Base-by-base conservation (phyloP, 2,888 invertebrate species). In the Leptogaster cylindrica region DNA sequence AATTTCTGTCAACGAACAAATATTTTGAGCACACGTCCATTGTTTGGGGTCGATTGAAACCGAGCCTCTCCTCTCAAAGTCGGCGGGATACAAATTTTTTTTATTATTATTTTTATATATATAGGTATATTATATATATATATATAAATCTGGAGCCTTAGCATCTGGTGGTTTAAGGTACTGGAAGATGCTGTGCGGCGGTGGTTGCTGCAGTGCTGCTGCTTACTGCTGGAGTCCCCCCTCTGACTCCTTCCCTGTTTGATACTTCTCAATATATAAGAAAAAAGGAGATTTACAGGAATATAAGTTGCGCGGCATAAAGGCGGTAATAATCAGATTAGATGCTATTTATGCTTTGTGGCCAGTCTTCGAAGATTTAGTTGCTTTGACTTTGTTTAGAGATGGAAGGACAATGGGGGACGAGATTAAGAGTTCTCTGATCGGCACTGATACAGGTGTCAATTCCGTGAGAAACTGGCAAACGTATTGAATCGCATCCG, bases 1-100 rank as follows among this genome's bases (percentile, higher is more conserved):
- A 73, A 72, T 73, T 72, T 68, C 71, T 70, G 73, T 71, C 72
- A 71, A 25, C 69, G 64, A 71, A 71, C 69, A 72, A 72, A 72
- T 71, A 72, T 72, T 72, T 72, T 72, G 69, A 71, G 72, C 72
- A 71, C 72, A 72, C 71, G 71, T 72, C 70, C 70, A 72, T 71
- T 72, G 72, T 72, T 72, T 70, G 69, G 68, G 58, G 68, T 64
- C 70, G 68, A 67, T 70, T 68, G 71, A 69, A 67, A 66, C 70
- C 69, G 67, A 39, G 48, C 55, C 48, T 65, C 64, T 65, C 39
- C n/a, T n/a, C n/a, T n/a, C n/a, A n/a, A n/a, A 48, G 27, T 65
- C 68, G 70, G 65, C 64, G 68, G 66, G 66, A 69, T 66, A n/a
- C n/a, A n/a, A n/a, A 69, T 69, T 70, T 58, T 58, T 16, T 18